Conservation (phyloP, 2,797 vertebrate genomes). For the Merluccius polli region DNA sequence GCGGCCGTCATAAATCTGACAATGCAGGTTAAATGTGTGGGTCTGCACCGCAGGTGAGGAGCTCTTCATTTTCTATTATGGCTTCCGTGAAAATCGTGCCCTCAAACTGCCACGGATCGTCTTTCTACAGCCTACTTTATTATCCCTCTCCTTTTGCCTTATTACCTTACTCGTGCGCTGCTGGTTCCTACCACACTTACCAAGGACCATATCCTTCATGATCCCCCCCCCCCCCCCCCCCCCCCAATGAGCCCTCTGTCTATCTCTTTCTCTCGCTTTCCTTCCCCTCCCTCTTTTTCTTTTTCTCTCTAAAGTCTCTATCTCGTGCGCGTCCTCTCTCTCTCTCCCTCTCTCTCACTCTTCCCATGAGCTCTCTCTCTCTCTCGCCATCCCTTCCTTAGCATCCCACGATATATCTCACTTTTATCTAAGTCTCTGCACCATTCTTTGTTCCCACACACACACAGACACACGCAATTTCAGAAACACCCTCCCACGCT, state of each 20-base stretch:
- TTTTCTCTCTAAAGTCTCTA: not conserved
- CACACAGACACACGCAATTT: conserved; percentile 1
- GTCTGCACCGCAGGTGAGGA: not conserved
- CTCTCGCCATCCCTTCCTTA: not conserved
- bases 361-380: not conserved
- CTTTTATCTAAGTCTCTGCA: conserved; percentile 18
- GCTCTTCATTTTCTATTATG: not conserved
- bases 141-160: not conserved
- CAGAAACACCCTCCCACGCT: not conserved
- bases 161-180: not conserved
- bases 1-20: not conserved
- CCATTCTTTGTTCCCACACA: conserved; percentile 10
- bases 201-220: not conserved
- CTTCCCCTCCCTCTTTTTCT: not conserved
- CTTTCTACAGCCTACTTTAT: not conserved
- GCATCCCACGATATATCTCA: conserved; percentile 2
- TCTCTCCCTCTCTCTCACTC: not conserved
- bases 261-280: not conserved
- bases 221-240: not conserved
- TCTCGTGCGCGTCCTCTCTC: not conserved
- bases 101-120: not conserved
- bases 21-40: not conserved
- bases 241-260: not conserved
- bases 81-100: not conserved
- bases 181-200: not conserved